Evolutionary conservation across 1,140 invertebrate species (phyloP), one percentile per base, ranked within the genome.

Genomic region (Teleogryllus occipitalis): DNA sequence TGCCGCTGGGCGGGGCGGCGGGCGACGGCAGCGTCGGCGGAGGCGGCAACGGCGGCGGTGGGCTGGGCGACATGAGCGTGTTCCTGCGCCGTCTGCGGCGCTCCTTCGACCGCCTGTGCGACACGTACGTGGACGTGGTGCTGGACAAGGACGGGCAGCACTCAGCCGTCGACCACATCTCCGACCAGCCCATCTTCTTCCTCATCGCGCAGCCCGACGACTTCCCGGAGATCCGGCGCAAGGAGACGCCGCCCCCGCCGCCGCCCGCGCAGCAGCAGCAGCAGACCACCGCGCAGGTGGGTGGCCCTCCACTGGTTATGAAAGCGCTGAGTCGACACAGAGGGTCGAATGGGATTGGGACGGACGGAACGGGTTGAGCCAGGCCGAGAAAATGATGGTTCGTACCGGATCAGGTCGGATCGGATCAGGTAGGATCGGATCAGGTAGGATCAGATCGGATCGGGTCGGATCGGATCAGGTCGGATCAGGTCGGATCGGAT

Each of bases 121-220:
- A 90, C 76, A 89, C 86, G 15, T 93, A 93, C 82, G 87, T 91
- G 8, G 90, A 92, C 72, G 87, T 92, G 76, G 85, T 90, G 8
- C 82, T 89, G 7, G 90, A 92, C 80, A 87, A 86, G 47, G 88
- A 90, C 49, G 90, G 90, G 0, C 86, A 85, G 8, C 87, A 90
- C 74, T 88, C 88, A 0, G 86, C 86, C 10, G 86, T 89, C 0
- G 91, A 92, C 80, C 84, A 84, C 39, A 89, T 92, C 80, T 86
- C 87, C 0, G 88, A 91, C 78, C 88, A 89, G 78, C 90, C 91
- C 8, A 88, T 92, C 5, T 92, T 92, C 79, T 88, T 93, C 49
- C 83, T 92, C 7, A 88, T 91, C 6, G 89, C 90, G 0, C 89
- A 91, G 80, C 88, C 90, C 5, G 91, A 92, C 76, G 90, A 92